Evolutionary conservation across 2,888 invertebrate genomes (phyloP).

Genomic region (Pasiphila rectangulata): DNA sequence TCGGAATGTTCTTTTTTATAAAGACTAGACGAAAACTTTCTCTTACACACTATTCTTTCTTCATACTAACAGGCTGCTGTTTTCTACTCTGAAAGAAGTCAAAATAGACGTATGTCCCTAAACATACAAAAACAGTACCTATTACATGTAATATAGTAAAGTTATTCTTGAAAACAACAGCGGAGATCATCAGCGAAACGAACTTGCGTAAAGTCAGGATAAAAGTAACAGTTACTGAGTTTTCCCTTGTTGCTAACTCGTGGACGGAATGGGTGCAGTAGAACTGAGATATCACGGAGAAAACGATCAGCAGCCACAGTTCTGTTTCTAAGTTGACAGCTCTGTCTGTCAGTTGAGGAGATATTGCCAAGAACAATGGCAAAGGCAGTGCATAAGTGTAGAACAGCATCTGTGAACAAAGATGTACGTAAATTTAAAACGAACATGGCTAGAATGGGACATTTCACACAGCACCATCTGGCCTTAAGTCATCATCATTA

Average conservation of each 20-base stretch:
- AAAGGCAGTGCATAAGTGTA: slow-evolving; percentile 65
- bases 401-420: slow-evolving; percentile 68
- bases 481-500: background rate
- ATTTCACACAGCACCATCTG: background rate
- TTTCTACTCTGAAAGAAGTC: slow-evolving; percentile 55
- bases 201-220: slow-evolving; percentile 70
- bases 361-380: slow-evolving; percentile 60
- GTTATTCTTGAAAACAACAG: slow-evolving; percentile 69
- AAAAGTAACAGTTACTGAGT: slow-evolving; percentile 67
- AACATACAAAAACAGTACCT: slow-evolving; percentile 58
- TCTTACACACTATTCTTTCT: slow-evolving; percentile 29
- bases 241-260: slow-evolving; percentile 62
- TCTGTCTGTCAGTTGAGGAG: slow-evolving; percentile 49
- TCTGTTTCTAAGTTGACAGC: slow-evolving; percentile 41
- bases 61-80: slow-evolving; percentile 58
- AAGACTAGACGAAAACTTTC: background rate
- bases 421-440: slow-evolving; percentile 1
- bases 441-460: background rate
- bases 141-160: slow-evolving; percentile 59
- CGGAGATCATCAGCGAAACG: slow-evolving; percentile 62
- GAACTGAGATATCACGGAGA: slow-evolving; percentile 63
- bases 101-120: slow-evolving; percentile 70
- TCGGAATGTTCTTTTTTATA: no score
- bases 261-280: slow-evolving; percentile 68
- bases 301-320: slow-evolving; percentile 52